phyloP scores from a whole-genome alignment of 2,888 invertebrate species.

The Coenonympha arcania region DNA sequence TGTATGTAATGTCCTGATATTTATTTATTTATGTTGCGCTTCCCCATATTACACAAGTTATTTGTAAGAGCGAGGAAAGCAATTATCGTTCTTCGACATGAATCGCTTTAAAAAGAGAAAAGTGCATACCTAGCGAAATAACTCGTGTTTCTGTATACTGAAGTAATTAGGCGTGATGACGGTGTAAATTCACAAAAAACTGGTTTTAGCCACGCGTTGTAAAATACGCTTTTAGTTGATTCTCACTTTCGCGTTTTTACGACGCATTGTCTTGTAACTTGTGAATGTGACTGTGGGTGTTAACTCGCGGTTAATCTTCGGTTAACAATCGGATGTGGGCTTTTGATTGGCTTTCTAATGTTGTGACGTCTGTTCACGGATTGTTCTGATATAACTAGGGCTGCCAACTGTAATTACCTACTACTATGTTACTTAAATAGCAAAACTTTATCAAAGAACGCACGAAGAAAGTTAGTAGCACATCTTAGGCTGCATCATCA shows the following conservation, averaged over 20 bases:
- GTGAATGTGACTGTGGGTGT: neutral
- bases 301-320: neutral
- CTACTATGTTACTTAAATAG: no score
- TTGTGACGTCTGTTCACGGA: neutral
- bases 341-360: slow-evolving; percentile 6
- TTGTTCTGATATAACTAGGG: neutral
- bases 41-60: no score
- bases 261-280: slow-evolving; percentile 2
- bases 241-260: slow-evolving; percentile 1
- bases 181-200: slow-evolving; percentile 2
- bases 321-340: neutral
- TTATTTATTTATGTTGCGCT: no score
- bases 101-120: neutral
- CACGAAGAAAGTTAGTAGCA: no score
- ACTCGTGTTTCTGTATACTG: neutral
- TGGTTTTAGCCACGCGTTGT: neutral
- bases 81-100: no score
- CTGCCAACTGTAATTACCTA: no score
- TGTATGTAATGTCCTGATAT: no score
- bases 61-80: no score
- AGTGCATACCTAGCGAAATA: neutral
- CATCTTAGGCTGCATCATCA: no score
- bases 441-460: no score
- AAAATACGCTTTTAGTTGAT: slow-evolving; percentile 2
- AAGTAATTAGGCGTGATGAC: neutral